Evolutionary conservation across 2,888 invertebrate genomes (phyloP), one percentile per base, ranked within the genome.

Genomic region (Drosophila austrosaltans): DNA sequence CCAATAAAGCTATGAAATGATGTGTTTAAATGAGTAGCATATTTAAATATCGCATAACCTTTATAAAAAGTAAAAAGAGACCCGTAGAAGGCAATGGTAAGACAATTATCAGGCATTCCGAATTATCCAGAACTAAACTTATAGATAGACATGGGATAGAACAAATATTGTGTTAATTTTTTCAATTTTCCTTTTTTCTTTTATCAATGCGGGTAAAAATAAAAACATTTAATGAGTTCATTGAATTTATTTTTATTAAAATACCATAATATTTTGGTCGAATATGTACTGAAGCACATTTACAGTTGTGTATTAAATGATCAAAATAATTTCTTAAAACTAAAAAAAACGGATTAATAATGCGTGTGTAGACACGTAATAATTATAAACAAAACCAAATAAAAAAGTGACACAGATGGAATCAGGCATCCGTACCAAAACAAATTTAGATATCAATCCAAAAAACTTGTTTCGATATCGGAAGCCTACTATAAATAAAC

Each of bases 1-100:
- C 84, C 66, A 85, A 85, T 85, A 85, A 85, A 85, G 84, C 87
- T 87, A 84, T 84, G 81, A 85, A 87, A 85, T 84, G 82, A 87
- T 85, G 87, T 85, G 84, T 87, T 85, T 87, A 85, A 86, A 73
- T 48, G 42, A 6, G 30, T 22, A 4, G 40, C 25, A 42, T 2
- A 8, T 48, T 22, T 22, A 1, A 3, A n/a, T 40, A 40, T 48
- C 16, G 12, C 12, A 3, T 25, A 2, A 48, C 10, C 44, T 48
- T 3, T 1, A 20, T 6, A 16, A 16, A 42, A 42, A 20, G 48
- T 32, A 22, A 3, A 39, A 12, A 36, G 6, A 8, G 12, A 10
- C 1, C 3, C 3, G 12, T n/a, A 12, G 12, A 39, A 10, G 10
- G 16, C 16, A 16, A 30, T 30, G 30, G 30, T 30, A 16, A 16